Evolutionary conservation across 2,888 invertebrate genomes (phyloP).

Genomic region (Embidobia sp.): DNA sequence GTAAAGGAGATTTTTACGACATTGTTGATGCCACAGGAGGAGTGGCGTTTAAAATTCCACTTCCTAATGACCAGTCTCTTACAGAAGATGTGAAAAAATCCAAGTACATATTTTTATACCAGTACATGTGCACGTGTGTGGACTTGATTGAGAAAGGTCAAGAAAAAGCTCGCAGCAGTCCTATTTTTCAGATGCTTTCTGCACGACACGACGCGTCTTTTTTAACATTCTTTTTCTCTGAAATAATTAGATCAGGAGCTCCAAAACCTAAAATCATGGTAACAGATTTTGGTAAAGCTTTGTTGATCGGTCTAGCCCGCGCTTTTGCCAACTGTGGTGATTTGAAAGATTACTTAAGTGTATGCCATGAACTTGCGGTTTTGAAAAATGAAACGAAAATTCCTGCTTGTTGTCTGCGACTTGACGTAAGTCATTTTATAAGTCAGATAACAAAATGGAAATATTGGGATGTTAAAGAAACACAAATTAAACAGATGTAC

Average conservation of each 20-base stretch:
- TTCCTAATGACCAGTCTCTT: not conserved
- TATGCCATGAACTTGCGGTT: constrained; percentile 32
- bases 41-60: constrained; percentile 17
- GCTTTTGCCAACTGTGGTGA: constrained; percentile 43
- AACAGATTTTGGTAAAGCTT: constrained; percentile 60
- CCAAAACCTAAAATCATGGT: constrained; percentile 42
- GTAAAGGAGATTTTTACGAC: constrained; percentile 7
- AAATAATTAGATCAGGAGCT: constrained; percentile 35
- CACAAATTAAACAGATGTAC: constrained; percentile 52
- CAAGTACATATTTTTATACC: constrained; percentile 62
- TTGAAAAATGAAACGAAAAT: constrained; percentile 8
- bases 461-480: too few species aligned
- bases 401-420: constrained; percentile 44
- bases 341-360: constrained; percentile 44
- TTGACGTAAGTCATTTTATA: constrained; percentile 65
- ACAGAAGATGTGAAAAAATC: not conserved
- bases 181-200: constrained; percentile 64
- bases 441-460: constrained; percentile 53
- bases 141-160: not conserved
- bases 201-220: constrained; percentile 48
- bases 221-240: constrained; percentile 52
- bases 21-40: constrained; percentile 47
- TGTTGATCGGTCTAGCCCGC: constrained; percentile 51
- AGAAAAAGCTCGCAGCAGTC: constrained; percentile 33
- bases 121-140: constrained; percentile 37